Evolutionary conservation across 2,888 invertebrate species (phyloP), one percentile per base, ranked within the genome.

Genomic region (Digitonthophagus gazella): DNA sequence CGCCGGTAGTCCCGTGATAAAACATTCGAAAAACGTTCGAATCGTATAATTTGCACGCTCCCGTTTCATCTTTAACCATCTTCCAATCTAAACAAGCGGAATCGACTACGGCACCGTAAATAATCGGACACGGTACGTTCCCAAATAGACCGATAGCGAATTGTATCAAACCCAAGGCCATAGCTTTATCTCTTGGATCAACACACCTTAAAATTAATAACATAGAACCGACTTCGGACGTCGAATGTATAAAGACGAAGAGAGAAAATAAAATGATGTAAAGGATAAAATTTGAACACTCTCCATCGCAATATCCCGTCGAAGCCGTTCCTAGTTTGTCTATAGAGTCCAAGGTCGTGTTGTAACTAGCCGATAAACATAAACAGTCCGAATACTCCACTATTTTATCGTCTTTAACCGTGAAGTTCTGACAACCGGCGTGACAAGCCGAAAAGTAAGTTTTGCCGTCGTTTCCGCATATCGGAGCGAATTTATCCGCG

Each of bases 71-170:
- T 81, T 95, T 95, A 1, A 92, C 89, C 69, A 87, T 88, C 82
- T 95, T 94, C 87, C 96, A 93, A 75, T 95, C 90, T 28, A 95
- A 87, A 81, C 96, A 96, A 3, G 96, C 94, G 1, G 93, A 94
- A 85, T 96, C 96, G 68, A 96, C 93, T 2, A 96, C 93, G 58
- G 93, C 93, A 71, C 96, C 96, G 83, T 96, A 96, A 75, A 96
- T 90, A 76, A 96, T 94, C n/a, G 96, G 95, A 83, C 96, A 96
- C 76, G 96, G 96, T 79, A 96, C 95, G 84, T 96, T 96, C 75
- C 95, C 96, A 84, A 96, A 95, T 74, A 96, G 87, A 69, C 96
- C 96, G 74, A 96, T 95, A 69, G 96, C 95, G 83, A 95, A 95
- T 82, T 95, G 95, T 80, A 96, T 95, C 79, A 96, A 90, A 20